A percentile compares a stretch with the other conserved stretches of the same genome.
These are phyloP conservation scores for Anarhynchus alexandrinus DNA, from an alignment of 2,113 vertebrate genomes.

Conservation along the genomic window DNA sequence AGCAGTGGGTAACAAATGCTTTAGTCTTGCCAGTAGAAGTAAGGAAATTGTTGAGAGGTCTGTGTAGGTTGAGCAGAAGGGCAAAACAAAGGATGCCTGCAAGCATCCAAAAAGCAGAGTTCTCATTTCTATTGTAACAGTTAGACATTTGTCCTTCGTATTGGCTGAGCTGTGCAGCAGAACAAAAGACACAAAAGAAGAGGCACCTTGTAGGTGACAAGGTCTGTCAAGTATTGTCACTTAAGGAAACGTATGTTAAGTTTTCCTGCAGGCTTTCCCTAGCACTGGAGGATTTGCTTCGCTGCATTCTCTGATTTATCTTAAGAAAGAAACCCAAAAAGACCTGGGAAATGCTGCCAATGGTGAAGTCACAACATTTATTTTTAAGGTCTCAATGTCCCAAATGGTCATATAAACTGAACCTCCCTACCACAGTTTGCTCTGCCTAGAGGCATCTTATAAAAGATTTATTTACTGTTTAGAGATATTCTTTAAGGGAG, in stretches of 20 bases:
- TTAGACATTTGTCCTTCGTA: background rate
- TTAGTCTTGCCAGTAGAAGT: background rate
- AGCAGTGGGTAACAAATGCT: background rate
- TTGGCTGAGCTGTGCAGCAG: background rate
- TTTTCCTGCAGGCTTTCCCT: background rate
- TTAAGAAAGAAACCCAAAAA: background rate
- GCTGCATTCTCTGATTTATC: background rate
- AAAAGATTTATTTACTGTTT: background rate
- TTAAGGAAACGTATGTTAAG: background rate
- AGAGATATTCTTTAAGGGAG: background rate
- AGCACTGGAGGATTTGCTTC: background rate
- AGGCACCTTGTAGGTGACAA: background rate
- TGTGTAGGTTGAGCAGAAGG: background rate
- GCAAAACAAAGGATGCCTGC: background rate
- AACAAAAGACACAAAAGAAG: slow-evolving; percentile 1
- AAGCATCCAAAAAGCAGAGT: background rate
- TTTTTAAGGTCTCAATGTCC: background rate
- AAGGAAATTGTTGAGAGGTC: slow-evolving; percentile 1
- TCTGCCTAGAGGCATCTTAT: background rate
- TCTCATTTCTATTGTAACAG: background rate
- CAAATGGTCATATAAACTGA: background rate
- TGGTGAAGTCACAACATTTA: background rate
- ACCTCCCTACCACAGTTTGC: background rate
- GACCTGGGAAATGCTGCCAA: background rate
- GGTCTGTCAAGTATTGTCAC: slow-evolving; percentile 4